Percentiles rank a stretch among this genome's conserved stretches.
Conservation (phyloP, 1,140 invertebrate genomes). For the Mesaphorura yosii region DNA sequence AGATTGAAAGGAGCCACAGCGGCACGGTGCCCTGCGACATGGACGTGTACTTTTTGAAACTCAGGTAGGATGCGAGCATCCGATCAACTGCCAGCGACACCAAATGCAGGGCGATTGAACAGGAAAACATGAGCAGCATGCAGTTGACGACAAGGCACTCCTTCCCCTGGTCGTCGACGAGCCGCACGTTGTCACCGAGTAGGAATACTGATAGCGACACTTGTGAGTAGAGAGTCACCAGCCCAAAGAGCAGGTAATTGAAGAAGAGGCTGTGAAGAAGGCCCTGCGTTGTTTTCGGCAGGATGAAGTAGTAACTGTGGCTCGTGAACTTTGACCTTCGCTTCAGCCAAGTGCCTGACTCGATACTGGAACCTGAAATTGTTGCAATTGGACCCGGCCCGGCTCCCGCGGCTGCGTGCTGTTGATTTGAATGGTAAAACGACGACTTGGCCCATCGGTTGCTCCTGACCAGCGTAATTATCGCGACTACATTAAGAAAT, state of each 20-base stretch:
- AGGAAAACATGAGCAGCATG: conserved; percentile 19
- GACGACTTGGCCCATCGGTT: no score
- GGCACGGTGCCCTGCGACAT: conserved; percentile 26
- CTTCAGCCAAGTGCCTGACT: no score
- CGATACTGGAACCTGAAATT: no score
- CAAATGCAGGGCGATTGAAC: conserved; percentile 20
- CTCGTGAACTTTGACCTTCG: no score
- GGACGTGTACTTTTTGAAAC: conserved; percentile 19
- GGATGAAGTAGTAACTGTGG: no score
- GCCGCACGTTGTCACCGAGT: conserved; percentile 16
- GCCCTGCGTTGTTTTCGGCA: conserved; percentile 27
- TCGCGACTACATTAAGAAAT: conserved; percentile 25
- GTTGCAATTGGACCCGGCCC: no score
- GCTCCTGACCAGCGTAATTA: conserved; percentile 19
- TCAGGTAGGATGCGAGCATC: conserved; percentile 21
- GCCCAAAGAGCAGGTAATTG: conserved; percentile 19
- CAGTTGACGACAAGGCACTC: conserved; percentile 27
- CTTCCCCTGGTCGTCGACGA: conserved; percentile 27
- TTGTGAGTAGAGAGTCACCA: conserved; percentile 28
- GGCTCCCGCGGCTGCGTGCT: neutral
- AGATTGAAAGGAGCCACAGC: conserved; percentile 28
- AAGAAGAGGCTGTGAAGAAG: conserved; percentile 26
- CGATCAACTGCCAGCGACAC: conserved; percentile 26
- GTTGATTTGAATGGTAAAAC: no score
- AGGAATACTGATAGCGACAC: conserved; percentile 26